phyloP scores from a whole-genome alignment of 2,797 vertebrate genomes.

The Oreonectes daqikongensis region DNA sequence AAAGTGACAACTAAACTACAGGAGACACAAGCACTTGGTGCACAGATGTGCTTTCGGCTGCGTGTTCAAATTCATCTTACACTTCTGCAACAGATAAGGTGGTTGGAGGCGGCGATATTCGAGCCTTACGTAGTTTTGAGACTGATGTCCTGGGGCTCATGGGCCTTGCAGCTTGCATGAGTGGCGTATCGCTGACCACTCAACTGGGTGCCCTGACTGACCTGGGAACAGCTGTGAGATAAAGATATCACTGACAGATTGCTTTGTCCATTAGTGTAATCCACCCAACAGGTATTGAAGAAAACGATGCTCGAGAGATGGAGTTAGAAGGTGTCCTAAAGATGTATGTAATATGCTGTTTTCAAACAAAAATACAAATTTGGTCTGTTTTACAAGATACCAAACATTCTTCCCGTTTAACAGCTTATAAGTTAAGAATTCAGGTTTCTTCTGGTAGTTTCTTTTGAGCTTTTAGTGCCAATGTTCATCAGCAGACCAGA shows the following conservation, averaged over 20 bases:
- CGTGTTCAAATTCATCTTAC: constrained; percentile 33
- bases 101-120: constrained; percentile 19
- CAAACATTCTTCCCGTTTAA: constrained; percentile 39
- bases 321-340: constrained; percentile 16
- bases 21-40: neutral
- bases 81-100: constrained; percentile 15
- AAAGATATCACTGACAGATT: constrained; percentile 47
- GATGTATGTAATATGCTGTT: constrained; percentile 27
- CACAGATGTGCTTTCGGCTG: constrained; percentile 37
- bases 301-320: constrained; percentile 29
- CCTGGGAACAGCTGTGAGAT: constrained; percentile 40
- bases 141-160: constrained; percentile 24
- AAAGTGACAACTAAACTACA: neutral
- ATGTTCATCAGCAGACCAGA: constrained; percentile 50
- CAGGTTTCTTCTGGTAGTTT: constrained; percentile 40
- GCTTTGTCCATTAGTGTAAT: constrained; percentile 31
- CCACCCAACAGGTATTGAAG: constrained; percentile 36
- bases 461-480: constrained; percentile 34
- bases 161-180: constrained; percentile 24
- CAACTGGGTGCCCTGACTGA: constrained; percentile 42
- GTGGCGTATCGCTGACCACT: constrained; percentile 40
- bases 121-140: constrained; percentile 28
- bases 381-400: constrained; percentile 6
- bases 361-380: constrained; percentile 32
- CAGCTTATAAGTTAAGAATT: constrained; percentile 44